phyloP scores from a whole-genome alignment of 2,113 vertebrate genomes.

The Camelus dromedarius region DNA sequence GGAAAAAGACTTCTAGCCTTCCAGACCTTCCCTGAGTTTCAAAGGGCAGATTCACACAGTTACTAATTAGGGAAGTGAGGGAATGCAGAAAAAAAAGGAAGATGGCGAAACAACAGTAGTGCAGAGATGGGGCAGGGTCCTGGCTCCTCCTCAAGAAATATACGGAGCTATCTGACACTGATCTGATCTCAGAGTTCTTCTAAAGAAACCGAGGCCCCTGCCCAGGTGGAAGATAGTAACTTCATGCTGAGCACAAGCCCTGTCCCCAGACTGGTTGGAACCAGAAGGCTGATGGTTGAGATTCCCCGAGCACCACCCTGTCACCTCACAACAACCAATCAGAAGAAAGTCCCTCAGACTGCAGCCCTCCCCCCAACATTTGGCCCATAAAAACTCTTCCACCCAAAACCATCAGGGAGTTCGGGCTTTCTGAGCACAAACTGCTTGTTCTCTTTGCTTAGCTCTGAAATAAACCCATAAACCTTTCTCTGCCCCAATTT shows the following conservation, averaged over 20 bases:
- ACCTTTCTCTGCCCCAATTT: not conserved
- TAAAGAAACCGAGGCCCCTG: not conserved
- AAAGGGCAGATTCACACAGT: not conserved
- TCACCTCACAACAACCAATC: fast-evolving
- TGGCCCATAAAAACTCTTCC: not conserved
- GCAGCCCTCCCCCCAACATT: not conserved
- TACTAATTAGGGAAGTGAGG: not conserved
- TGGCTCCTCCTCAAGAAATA: not conserved
- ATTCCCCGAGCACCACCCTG: not conserved
- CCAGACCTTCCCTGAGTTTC: not conserved
- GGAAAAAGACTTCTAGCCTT: not conserved
- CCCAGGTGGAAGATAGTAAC: too few relatives aligned
- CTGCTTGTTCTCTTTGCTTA: not conserved
- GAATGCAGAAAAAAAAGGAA: not conserved
- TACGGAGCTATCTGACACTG: not conserved
- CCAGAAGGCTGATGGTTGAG: not conserved
- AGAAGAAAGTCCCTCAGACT: not conserved
- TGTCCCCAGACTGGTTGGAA: not conserved
- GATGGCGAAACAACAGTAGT: not conserved
- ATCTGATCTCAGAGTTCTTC: not conserved
- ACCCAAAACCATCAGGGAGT: not conserved
- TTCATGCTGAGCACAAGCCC: not conserved
- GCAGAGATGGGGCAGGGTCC: not conserved
- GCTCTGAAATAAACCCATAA: not conserved
- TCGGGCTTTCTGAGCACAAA: not conserved